Percentiles rank a stretch among this genome's conserved stretches.
Evolutionary conservation across 2,888 invertebrate species (phyloP).

Genomic region (Caenorhabditis becei): DNA sequence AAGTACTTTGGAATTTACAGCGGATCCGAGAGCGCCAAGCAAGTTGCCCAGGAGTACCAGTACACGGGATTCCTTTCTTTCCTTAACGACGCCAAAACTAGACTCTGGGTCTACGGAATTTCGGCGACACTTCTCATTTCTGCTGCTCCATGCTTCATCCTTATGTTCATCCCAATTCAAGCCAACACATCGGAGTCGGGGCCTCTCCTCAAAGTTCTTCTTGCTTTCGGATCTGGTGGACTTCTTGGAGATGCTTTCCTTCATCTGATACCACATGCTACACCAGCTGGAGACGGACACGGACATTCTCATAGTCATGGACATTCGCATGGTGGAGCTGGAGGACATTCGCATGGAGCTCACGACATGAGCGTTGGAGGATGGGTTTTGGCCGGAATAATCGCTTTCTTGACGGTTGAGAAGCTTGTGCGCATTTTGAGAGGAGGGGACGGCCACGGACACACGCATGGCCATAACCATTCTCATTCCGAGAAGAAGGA

Average conservation of each 20-base stretch:
- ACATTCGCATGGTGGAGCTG: slow-evolving; percentile 70
- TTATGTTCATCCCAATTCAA: slow-evolving; percentile 91
- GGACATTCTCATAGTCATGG: slow-evolving; percentile 84
- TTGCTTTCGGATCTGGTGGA: slow-evolving; percentile 94
- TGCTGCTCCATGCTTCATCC: slow-evolving; percentile 93
- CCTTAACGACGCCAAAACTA: slow-evolving; percentile 76
- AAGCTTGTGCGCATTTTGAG: slow-evolving; percentile 92
- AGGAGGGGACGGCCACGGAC: slow-evolving; percentile 85
- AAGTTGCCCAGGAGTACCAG: slow-evolving; percentile 42
- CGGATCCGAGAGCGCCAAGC: slow-evolving; percentile 38
- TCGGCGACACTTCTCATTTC: slow-evolving; percentile 93
- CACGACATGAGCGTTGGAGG: slow-evolving; percentile 94
- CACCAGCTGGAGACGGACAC: slow-evolving; percentile 86
- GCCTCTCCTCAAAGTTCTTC: slow-evolving; percentile 83
- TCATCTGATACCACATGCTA: slow-evolving; percentile 97
- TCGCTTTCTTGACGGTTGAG: slow-evolving; percentile 85
- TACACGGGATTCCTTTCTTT: slow-evolving; percentile 71
- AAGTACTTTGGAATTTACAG: not conserved
- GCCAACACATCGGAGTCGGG: slow-evolving; percentile 76
- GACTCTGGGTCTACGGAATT: slow-evolving; percentile 80
- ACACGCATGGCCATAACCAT: slow-evolving; percentile 82
- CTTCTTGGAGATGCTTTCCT: slow-evolving; percentile 98
- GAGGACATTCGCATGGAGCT: slow-evolving; percentile 74
- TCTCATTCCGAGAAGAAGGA: slow-evolving; percentile 67
- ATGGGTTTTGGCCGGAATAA: slow-evolving; percentile 89